Conservation (phyloP, 2,797 vertebrate species). For the Pampus argenteus region DNA sequence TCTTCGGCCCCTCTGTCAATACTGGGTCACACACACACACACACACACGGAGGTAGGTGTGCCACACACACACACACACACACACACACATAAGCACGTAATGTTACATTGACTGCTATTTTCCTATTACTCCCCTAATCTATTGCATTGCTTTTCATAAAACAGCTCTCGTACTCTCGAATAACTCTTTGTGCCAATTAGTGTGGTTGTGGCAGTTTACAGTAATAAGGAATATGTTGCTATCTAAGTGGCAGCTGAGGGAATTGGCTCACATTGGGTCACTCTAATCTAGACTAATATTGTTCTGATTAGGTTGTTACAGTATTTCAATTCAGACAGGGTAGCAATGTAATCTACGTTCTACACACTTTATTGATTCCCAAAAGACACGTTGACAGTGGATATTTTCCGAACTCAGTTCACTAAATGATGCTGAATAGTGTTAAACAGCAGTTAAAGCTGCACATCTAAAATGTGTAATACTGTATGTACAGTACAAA, state of each 20-base stretch:
- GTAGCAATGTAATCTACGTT: not conserved
- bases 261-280: slow-evolving; percentile 42
- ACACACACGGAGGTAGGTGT: slow-evolving; percentile 4
- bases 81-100: not conserved
- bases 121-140: slow-evolving; percentile 20
- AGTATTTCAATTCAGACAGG: not conserved
- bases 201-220: not conserved
- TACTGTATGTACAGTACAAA: not conserved
- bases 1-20: slow-evolving; percentile 47
- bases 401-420: too few species aligned
- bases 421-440: slow-evolving; percentile 15
- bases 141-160: slow-evolving; percentile 2
- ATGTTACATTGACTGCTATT: slow-evolving; percentile 26
- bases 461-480: not conserved
- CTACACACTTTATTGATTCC: slow-evolving; percentile 11
- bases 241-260: slow-evolving; percentile 36
- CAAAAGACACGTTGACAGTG: slow-evolving; percentile 18
- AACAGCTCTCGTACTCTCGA: slow-evolving; percentile 1
- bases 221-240: slow-evolving; percentile 6
- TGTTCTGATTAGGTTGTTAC: slow-evolving; percentile 31
- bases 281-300: slow-evolving; percentile 17
- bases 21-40: slow-evolving; percentile 28
- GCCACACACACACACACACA: not conserved
- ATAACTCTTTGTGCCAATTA: slow-evolving; percentile 20
- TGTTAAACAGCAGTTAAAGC: not conserved